These are phyloP conservation scores for Solen grandis DNA, from an alignment of 1,140 invertebrate genomes.

Conservation along the genomic window DNA sequence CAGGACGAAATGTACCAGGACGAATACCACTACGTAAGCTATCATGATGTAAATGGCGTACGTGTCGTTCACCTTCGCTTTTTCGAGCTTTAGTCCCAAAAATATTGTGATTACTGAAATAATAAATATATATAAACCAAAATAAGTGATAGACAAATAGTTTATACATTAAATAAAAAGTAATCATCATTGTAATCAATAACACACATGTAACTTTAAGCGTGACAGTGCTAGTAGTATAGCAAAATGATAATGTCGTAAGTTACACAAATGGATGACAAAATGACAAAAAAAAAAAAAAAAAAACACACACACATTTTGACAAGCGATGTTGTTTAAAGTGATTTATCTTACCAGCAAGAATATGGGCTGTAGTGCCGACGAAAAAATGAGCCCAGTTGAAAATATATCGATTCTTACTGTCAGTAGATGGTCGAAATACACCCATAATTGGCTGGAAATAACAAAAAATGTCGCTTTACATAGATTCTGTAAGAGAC, in stretches of 20 bases:
- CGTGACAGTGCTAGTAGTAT: not conserved
- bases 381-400: constrained; percentile 55
- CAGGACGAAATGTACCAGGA: constrained; percentile 14
- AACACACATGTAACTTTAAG: not conserved
- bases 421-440: constrained; percentile 20
- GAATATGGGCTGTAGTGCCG: constrained; percentile 26
- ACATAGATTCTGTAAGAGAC: too few species aligned
- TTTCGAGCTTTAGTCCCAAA: constrained; percentile 23
- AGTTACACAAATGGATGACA: not conserved
- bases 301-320: not conserved
- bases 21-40: constrained; percentile 12
- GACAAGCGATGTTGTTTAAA: not conserved
- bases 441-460: constrained; percentile 47
- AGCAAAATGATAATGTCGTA: not conserved
- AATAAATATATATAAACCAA: too few species aligned
- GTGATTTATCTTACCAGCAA: constrained; percentile 38
- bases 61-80: constrained; percentile 4
- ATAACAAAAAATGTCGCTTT: not conserved
- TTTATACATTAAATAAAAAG: not conserved
- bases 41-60: constrained; percentile 30
- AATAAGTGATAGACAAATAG: not conserved
- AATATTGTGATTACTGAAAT: constrained; percentile 46
- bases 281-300: not conserved
- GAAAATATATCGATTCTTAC: constrained; percentile 18
- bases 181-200: not conserved